These are phyloP conservation scores for Lasioglossum vierecki DNA, from an alignment of 2,888 invertebrate species.

Conservation along the genomic window DNA sequence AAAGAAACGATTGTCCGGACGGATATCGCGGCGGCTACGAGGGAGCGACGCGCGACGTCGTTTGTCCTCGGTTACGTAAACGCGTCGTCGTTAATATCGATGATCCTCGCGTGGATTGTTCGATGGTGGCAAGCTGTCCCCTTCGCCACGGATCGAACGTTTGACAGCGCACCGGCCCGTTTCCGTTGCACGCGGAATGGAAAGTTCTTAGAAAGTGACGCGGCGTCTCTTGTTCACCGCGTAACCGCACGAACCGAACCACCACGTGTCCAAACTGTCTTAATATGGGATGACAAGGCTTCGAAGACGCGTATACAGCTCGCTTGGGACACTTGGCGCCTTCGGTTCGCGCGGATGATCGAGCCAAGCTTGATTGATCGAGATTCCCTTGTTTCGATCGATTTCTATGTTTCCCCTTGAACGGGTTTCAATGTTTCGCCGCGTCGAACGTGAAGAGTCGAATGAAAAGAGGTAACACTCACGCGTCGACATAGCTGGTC, in stretches of 20 bases:
- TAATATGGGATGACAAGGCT: background rate
- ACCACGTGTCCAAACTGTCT: background rate
- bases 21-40: constrained; percentile 53
- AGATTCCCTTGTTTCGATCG: background rate
- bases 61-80: constrained; percentile 80
- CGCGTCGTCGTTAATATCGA: constrained; percentile 64
- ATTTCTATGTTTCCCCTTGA: background rate
- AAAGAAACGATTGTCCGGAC: background rate
- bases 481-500: constrained; percentile 70
- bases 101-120: constrained; percentile 39
- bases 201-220: constrained; percentile 54
- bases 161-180: constrained; percentile 17
- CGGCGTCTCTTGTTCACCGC: constrained; percentile 35
- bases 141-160: background rate
- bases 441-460: background rate
- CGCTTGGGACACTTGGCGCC: background rate
- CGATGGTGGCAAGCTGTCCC: background rate
- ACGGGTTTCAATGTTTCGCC: background rate
- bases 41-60: constrained; percentile 77
- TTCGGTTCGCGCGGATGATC: background rate
- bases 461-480: constrained; percentile 55
- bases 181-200: constrained; percentile 37
- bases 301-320: background rate
- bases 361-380: background rate
- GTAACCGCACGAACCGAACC: constrained; percentile 24